Evolutionary conservation across 2,797 vertebrate genomes (phyloP).

Genomic region (Hypotaenidia philippensis): DNA sequence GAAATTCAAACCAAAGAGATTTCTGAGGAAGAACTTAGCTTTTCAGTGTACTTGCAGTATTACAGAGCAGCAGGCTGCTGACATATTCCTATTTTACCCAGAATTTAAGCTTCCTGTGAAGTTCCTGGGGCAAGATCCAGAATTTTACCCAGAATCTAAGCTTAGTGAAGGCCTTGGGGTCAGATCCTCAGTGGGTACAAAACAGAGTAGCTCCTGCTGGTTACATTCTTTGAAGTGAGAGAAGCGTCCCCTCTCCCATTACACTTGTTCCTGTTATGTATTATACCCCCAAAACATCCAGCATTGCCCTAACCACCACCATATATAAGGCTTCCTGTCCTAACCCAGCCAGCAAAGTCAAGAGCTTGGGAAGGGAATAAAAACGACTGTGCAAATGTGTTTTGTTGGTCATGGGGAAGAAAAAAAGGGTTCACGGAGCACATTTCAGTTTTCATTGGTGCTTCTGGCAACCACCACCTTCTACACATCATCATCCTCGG

Average conservation of each 20-base stretch:
- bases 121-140: background rate
- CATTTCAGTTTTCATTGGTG: slow-evolving; percentile 71
- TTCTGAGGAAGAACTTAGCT: background rate
- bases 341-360: background rate
- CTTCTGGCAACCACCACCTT: slow-evolving; percentile 72
- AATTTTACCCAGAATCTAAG: background rate
- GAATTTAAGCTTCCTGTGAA: background rate
- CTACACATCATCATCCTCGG: slow-evolving; percentile 49
- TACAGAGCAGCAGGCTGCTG: background rate
- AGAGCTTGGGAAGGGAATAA: slow-evolving; percentile 47
- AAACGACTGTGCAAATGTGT: background rate
- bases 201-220: background rate
- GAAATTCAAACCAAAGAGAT: background rate
- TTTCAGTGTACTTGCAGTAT: background rate
- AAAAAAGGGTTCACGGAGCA: slow-evolving; percentile 43
- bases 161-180: background rate
- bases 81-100: background rate
- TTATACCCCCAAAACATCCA: background rate
- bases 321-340: slow-evolving; percentile 9
- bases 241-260: background rate
- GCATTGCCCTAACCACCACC: background rate
- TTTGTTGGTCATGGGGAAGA: slow-evolving; percentile 30
- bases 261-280: background rate
- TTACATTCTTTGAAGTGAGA: background rate
- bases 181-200: background rate